Evolutionary conservation across 2,113 vertebrate species (phyloP).

Genomic region (Centropus bengalensis): DNA sequence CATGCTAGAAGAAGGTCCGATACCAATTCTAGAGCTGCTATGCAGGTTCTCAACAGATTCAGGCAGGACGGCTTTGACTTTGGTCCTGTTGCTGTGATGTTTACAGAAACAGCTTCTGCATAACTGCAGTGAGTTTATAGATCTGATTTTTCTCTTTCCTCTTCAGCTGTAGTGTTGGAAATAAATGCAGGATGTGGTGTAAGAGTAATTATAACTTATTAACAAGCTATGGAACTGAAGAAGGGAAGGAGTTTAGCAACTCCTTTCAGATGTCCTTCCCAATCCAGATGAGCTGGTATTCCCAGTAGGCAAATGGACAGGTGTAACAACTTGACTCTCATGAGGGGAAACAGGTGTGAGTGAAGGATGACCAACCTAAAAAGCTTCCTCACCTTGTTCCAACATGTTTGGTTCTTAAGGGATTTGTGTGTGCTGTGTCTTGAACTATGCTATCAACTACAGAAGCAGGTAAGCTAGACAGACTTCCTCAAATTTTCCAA

Average conservation of each 20-base stretch:
- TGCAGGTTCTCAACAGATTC: background rate
- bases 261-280: background rate
- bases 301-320: slow-evolving; percentile 12
- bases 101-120: background rate
- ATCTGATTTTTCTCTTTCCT: background rate
- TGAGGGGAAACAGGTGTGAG: background rate
- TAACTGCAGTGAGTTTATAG: background rate
- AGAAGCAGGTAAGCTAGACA: background rate
- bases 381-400: background rate
- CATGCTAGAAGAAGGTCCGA: background rate
- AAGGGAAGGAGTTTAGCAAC: background rate
- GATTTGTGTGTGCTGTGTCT: accelerated
- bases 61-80: background rate
- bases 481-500: background rate
- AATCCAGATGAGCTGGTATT: background rate
- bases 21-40: background rate
- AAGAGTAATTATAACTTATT: background rate
- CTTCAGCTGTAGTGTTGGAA: background rate
- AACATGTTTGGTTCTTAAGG: background rate
- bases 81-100: background rate
- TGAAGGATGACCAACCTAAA: background rate
- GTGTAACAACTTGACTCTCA: background rate
- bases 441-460: background rate
- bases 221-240: background rate
- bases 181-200: background rate